Base-by-base conservation (phyloP, 1,140 invertebrate genomes). In the Anthonomus grandis region DNA sequence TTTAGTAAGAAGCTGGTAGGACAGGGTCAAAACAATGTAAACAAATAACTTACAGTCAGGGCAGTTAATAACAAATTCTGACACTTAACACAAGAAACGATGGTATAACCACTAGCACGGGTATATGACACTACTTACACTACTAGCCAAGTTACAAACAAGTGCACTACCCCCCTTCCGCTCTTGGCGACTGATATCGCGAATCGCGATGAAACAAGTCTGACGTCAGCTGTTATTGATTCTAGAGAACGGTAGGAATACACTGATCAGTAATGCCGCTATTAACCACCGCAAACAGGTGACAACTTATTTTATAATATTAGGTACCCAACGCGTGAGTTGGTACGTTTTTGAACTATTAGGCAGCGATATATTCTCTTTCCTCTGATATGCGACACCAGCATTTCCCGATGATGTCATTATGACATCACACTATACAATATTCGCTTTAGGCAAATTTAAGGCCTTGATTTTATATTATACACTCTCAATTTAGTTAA, bases 91-190 rank as follows among this genome's bases (percentile, higher is more conserved):
- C 65, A 59, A 66, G 61, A 66, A 19, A 63, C 67, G 66, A 64
- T 70, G 54, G 57, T 50, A 65, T 57, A 70, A 62, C 64, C 67
- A 71, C 70, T 71, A 69, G 70, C 70, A 66, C 68, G 65, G 56
- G 69, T 71, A 70, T 67, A 71, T 71, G 64, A 70, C 70, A 71
- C 70, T 71, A 71, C 70, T 71, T 62, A 70, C 70, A 71, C 70
- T 71, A 71, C 70, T 70, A 71, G 66, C 70, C 64, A 71, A 50
- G 66, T 69, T 70, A 71, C 67, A 71, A 71, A 71, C 68, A 71
- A 71, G 68, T 70, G 70, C 68, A 71, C 68, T 70, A 62, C 64
- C 66, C 68, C 65, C 60, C 60, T 63, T 24, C 63, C 54, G 52
- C 59, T 59, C 57, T 15, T 55, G 63, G 69, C 65, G n/a, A n/a